Conservation (phyloP, 1,140 invertebrate genomes). For the Drosophila varians region DNA sequence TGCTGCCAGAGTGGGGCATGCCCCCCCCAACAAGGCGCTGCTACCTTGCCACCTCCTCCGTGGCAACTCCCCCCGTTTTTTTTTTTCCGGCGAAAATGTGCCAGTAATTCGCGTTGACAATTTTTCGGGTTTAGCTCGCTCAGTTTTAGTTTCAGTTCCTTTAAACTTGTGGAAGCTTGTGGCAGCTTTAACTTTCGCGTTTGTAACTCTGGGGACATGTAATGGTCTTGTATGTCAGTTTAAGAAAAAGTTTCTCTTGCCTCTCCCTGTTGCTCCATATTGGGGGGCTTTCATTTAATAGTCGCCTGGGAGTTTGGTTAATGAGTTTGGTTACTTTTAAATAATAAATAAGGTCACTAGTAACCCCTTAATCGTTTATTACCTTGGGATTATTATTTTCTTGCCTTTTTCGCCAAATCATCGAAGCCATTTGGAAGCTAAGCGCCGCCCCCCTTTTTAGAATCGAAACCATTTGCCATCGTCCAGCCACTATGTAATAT, state of each 20-base stretch:
- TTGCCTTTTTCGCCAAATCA: conserved; percentile 7
- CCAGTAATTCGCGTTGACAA: conserved; percentile 76
- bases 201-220: not conserved
- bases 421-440: conserved; percentile 15
- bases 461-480: conserved; percentile 3
- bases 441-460: not conserved
- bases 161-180: not conserved
- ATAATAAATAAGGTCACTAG: no score
- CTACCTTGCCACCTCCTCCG: conserved; percentile 36
- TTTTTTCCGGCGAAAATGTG: conserved; percentile 65
- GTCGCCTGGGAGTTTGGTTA: no score
- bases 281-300: no score
- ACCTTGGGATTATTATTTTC: not conserved
- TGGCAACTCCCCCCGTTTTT: not conserved
- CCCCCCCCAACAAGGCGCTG: no score
- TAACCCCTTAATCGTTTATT: no score
- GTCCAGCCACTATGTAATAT: no score
- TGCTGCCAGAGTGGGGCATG: conserved; percentile 11
- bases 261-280: not conserved
- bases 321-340: not conserved
- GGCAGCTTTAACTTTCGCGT: conserved; percentile 16
- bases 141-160: not conserved
- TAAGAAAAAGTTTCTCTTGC: not conserved
- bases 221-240: not conserved
- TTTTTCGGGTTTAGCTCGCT: conserved; percentile 45